Evolutionary conservation across 2,797 vertebrate genomes (phyloP), one percentile per base, ranked within the genome.

Genomic region (Oreonectes daqikongensis): DNA sequence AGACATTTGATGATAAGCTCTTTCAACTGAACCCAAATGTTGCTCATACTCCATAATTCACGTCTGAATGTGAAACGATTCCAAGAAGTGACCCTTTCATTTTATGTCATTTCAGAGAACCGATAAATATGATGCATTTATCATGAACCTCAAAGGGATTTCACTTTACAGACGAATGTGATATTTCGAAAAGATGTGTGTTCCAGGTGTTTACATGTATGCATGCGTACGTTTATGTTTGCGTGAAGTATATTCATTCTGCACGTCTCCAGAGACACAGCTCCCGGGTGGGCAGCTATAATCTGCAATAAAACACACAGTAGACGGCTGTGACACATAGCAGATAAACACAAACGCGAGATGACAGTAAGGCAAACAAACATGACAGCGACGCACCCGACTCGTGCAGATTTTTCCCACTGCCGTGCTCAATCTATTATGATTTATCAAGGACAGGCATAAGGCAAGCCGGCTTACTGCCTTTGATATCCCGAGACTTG

Each of bases 261-360:
- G 24, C 7, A 53, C 0, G 18, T 55, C 30, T 64, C 48, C 4
- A 26, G 35, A 66, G 48, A 66, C 22, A 44, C 48, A 6, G 35
- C 48, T 28, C 48, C 61, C 0, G n/a, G 5, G 26, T 57, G 72
- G 72, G 50, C 61, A 22, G 48, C 50, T 57, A 75, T 75, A 67
- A 75, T 75, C 50, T 22, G 63, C 22, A 57, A 75, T 67, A 57
- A 42, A 67, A 75, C 26, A 75, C 63, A 44, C n/a, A 57, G 63
- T 35, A 67, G 63, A 75, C 50, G 22, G 12, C n/a, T 52, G 0
- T 67, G 72, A 75, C 14, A 1, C n/a, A 32, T 15, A 12, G 26
- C 40, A 30, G 20, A 57, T 66, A 50, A 57, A 55, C 24, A 24
- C 18, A 67, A 75, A 57, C 14, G 28, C 38, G 24, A 75, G 52